Evolutionary conservation across 2,888 invertebrate genomes (phyloP).

Genomic region (Argyra leucocephala): DNA sequence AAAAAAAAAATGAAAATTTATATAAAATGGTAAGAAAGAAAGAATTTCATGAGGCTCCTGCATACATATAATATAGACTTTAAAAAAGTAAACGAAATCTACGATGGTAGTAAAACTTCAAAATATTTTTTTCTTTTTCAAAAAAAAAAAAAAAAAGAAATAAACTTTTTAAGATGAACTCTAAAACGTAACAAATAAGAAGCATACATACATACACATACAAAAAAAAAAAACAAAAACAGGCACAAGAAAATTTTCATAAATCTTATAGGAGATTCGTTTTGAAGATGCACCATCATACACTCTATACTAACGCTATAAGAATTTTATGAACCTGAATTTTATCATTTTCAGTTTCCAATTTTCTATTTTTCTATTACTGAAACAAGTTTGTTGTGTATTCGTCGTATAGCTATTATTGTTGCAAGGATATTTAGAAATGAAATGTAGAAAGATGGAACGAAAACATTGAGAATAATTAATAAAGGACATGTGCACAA

Average conservation of each 20-base stretch:
- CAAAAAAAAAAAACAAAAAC: neutral
- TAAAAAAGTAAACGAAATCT: neutral
- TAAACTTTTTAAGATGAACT: neutral
- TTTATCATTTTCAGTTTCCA: neutral
- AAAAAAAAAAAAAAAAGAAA: neutral
- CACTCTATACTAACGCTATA: neutral
- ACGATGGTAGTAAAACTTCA: neutral
- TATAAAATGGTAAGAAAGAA: neutral
- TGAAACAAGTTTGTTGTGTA: too few species aligned
- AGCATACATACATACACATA: neutral
- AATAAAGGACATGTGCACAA: constrained; percentile 23
- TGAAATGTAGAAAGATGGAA: neutral
- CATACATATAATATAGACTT: neutral
- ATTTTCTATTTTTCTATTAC: neutral
- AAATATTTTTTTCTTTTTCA: too few species aligned
- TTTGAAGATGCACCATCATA: neutral
- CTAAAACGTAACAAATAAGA: neutral
- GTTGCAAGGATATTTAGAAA: too few species aligned
- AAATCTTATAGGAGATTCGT: neutral
- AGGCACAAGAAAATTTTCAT: neutral
- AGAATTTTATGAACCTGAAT: neutral
- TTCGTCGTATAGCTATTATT: too few species aligned
- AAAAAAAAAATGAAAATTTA: neutral
- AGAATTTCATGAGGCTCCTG: neutral
- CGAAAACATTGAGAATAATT: constrained; percentile 19